Evolutionary conservation across 2,113 vertebrate genomes (phyloP), one percentile per base, ranked within the genome.

Genomic region (Otolemur garnettii): DNA sequence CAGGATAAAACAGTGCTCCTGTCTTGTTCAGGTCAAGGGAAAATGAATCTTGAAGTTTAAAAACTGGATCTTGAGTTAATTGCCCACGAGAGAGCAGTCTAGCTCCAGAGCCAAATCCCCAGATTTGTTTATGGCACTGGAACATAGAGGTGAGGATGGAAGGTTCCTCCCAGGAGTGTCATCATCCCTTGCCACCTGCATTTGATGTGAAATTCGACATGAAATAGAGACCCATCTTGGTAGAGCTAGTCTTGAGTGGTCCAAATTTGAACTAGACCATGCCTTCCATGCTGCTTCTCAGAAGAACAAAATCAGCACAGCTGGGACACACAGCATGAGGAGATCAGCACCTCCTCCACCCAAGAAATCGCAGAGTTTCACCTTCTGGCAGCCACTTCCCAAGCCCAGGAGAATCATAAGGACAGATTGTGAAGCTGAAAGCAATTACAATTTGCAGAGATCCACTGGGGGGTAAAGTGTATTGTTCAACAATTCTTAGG

Each of bases 1-100:
- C 80, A 90, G 38, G 60, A 45, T 66, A 77, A 90, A 95, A 57
- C 22, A 62, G 26, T 71, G 35, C 50, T 74, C 50, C 50, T 87
- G 30, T 21, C 33, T 35, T 14, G 24, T 69, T 72, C 17, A 86
- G 64, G 38, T 80, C 83, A 96, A 53, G 89, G n/a, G 30, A 80
- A 81, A 53, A 69, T 71, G 35, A 93, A 69, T 81, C 38, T n/a
- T 64, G 5, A 90, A 62, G 24, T 62, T 86, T n/a, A 45, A 94
- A 91, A 83, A 13, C 21, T 62, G 30, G 45, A 93, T 83, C 55
- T 94, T 66, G 60, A 86, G 69, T 82, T 87, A 74, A 95, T 66
- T 89, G 18, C 35, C 35, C 59, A 60, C 4, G 13, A 33, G 64
- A 78, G n/a, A 94, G 42, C 71, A 84, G 42, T 77, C 60, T 38